Base-by-base conservation (phyloP, 2,113 vertebrate species). In the Vireo altiloquus region DNA sequence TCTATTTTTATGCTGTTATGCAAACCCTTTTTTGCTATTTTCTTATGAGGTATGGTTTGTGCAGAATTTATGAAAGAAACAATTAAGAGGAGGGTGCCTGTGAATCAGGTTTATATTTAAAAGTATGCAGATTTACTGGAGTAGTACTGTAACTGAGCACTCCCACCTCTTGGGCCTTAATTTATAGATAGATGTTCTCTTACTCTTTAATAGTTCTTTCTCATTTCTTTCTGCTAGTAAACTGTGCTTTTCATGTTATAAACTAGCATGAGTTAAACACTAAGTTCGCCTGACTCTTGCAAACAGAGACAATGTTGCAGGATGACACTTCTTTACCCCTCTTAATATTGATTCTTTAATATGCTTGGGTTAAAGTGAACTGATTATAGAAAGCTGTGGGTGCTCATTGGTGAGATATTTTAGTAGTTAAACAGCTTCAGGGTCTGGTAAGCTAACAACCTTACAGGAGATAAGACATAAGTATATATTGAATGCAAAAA, bases 31-130 rank as follows among this genome's bases (percentile, higher is more conserved):
- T 94, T 96, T 90, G 31, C 88, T 82, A 70, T 89, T 95, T 93
- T 87, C 70, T 63, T 71, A 59, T 89, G 56, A 80, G 75, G 23
- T 86, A 86, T 93, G 42, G 59, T 90, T 92, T 64, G 52, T 68
- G 78, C 44, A 82, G 80, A 84, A 76, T 92, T 97, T 94, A 91
- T 92, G 87, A 94, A 97, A 95, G 90, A 97, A 94, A 56, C 40
- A 91, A 86, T 96, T 92, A 94, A 82, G 42, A 93, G 70, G 54
- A 85, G 24, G n/a, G 59, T 80, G 54, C 39, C 52, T 92, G 54
- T 91, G 92, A 95, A 89, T 94, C 93, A 91, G 91, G 59, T 54
- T 97, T 84, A 77, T 89, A 83, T 85, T 96, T 94, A 78, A 94
- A 96, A 94, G 64, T 60, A 52, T 65, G 53, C 31, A 95, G 76